A percentile compares a stretch with the other conserved stretches of the same genome.
Conservation (phyloP, 2,113 vertebrate species). For the Oxyura jamaicensis region DNA sequence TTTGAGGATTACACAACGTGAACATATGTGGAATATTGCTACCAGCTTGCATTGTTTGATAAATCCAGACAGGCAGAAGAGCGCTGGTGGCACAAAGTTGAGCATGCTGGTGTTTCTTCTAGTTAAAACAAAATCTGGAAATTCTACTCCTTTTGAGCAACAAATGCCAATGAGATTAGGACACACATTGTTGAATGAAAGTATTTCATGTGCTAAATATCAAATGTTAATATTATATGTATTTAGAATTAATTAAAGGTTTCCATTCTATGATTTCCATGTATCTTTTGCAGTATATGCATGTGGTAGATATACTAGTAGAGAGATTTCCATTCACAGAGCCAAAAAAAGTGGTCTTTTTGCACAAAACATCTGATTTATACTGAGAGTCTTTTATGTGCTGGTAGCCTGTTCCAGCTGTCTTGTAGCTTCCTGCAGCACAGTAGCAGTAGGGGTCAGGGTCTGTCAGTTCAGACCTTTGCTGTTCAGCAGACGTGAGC, state of each 20-base stretch:
- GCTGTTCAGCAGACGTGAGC: neutral
- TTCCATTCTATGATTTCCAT: neutral
- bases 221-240: neutral
- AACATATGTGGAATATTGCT: constrained; percentile 50
- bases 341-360: neutral
- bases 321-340: neutral
- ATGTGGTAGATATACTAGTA: neutral
- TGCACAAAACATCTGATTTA: neutral
- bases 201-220: neutral
- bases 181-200: neutral
- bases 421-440: neutral
- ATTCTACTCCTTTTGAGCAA: neutral
- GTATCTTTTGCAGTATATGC: neutral
- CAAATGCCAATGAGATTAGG: neutral
- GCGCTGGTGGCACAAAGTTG: constrained; percentile 44
- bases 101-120: neutral
- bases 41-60: constrained; percentile 58
- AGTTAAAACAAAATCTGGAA: neutral
- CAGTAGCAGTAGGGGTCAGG: neutral
- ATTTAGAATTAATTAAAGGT: neutral
- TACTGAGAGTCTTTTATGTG: neutral
- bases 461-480: neutral
- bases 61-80: constrained; percentile 62
- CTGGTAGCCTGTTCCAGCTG: neutral
- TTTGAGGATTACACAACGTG: constrained; percentile 54